Percentiles rank a stretch among this genome's conserved stretches.
Evolutionary conservation across 2,888 invertebrate genomes (phyloP).

Genomic region (Parnassius apollo): DNA sequence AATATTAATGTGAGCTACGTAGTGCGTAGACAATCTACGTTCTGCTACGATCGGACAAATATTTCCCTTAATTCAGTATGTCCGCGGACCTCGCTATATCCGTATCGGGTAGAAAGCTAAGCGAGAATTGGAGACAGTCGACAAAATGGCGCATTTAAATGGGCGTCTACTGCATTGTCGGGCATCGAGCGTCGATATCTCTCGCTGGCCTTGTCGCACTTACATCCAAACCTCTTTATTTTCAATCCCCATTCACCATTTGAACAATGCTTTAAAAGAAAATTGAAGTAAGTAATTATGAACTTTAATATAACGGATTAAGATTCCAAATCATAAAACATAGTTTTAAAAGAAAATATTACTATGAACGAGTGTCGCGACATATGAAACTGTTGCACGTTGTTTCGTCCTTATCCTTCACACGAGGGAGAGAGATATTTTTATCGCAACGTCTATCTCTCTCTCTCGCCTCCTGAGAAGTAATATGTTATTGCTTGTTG

Average conservation of each 20-base stretch:
- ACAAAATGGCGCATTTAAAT: conserved; percentile 82
- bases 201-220: conserved; percentile 59
- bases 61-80: conserved; percentile 76
- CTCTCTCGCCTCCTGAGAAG: conserved; percentile 70
- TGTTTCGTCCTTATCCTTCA: conserved; percentile 57
- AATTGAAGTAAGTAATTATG: conserved; percentile 30
- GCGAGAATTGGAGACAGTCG: conserved; percentile 65
- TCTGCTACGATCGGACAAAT: conserved; percentile 59
- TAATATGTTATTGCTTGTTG: conserved; percentile 82
- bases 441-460: conserved; percentile 63
- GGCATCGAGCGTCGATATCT: conserved; percentile 46
- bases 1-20: conserved; percentile 8
- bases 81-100: conserved; percentile 69
- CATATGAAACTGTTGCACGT: conserved; percentile 71
- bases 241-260: conserved; percentile 50
- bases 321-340: conserved; percentile 24
- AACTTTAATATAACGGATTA: conserved; percentile 33
- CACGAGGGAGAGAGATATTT: conserved; percentile 52
- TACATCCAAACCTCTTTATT: conserved; percentile 57
- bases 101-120: conserved; percentile 51
- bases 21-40: conserved; percentile 18
- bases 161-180: conserved; percentile 77
- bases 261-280: conserved; percentile 46
- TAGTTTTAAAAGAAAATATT: conserved; percentile 34
- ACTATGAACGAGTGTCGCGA: conserved; percentile 44